Base-by-base conservation (phyloP, 92 coral and sea anemone genomes). In the Zoanthus gigantus region DNA sequence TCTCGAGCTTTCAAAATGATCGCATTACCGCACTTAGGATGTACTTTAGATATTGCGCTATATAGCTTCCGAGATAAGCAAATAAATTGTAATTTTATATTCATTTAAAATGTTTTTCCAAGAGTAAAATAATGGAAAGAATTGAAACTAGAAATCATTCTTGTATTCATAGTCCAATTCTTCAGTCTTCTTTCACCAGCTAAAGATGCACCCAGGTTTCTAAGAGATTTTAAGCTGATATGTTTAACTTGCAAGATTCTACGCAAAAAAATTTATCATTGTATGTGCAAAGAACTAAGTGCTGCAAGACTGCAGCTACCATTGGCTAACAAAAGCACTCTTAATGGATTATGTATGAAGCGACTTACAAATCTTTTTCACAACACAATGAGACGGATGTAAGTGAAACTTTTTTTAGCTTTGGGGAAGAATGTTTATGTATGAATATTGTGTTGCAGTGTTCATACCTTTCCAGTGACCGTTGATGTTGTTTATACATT, bases 251-350 rank as follows among this genome's bases (percentile, higher is more conserved):
- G 6, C 45, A 50, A 52, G 18, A 34, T 10, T 32, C 18, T 17
- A 63, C 69, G 42, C 42, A 37, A 37, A 37, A 37, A 37, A 37
- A 4, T 23, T 63, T 9, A 16, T 63, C 30, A 77, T 29, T 52
- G 75, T 65, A 81, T 11, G 75, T 65, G 8, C 46, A 66, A 14
- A 31, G 74, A 30, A 81, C 85, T 65, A 47, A 45, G 74, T 65
- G 46, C 42, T 37, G 42, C 6, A 4, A 7, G 60, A 23, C 16
- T 45, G 13, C 60, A 46, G 44, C 60, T 81, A 60, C 74, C 23
- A 81, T 81, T 81, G 85, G 85, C 31, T 73, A 47, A 81, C 31
- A 42, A 46, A 67, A 66, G 31, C 57, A 45, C 30, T 53, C 42
- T 68, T 81, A 65, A 81, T 81, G 75, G 75, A 6, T 60, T 54